These are phyloP conservation scores for Epizoanthus ramosus DNA, from an alignment of 92 coral and sea anemone genomes.

Conservation along the genomic window DNA sequence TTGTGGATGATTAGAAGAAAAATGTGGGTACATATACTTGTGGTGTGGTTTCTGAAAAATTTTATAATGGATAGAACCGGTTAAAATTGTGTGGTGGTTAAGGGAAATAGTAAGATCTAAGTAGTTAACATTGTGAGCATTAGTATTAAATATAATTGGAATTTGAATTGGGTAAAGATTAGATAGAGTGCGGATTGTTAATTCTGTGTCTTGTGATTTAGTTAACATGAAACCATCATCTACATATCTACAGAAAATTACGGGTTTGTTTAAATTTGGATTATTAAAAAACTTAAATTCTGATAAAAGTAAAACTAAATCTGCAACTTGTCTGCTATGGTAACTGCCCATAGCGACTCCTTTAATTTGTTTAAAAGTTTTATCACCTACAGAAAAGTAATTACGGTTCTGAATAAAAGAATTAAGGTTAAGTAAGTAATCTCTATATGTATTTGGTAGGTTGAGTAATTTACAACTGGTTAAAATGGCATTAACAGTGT, in stretches of 20 bases:
- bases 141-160: background rate
- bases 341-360: conserved; percentile 64
- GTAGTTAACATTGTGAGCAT: background rate
- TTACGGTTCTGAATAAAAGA: conserved; percentile 42
- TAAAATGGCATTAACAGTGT: conserved; percentile 51
- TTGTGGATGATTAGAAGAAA: background rate
- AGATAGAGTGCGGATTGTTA: background rate
- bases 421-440: conserved; percentile 48
- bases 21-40: background rate
- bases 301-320: conserved; percentile 45
- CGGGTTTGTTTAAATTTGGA: background rate
- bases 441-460: conserved; percentile 30
- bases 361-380: conserved; percentile 41
- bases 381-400: conserved; percentile 22
- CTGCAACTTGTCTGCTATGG: conserved; percentile 56
- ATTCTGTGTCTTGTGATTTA: background rate
- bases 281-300: conserved; percentile 43
- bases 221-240: conserved; percentile 8
- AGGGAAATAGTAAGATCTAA: background rate
- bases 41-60: background rate
- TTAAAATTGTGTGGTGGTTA: background rate
- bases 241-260: background rate
- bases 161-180: background rate
- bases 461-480: conserved; percentile 58
- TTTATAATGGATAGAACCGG: background rate